These are phyloP conservation scores for Mola mola DNA, from an alignment of 2,113 vertebrate genomes.

Conservation along the genomic window DNA sequence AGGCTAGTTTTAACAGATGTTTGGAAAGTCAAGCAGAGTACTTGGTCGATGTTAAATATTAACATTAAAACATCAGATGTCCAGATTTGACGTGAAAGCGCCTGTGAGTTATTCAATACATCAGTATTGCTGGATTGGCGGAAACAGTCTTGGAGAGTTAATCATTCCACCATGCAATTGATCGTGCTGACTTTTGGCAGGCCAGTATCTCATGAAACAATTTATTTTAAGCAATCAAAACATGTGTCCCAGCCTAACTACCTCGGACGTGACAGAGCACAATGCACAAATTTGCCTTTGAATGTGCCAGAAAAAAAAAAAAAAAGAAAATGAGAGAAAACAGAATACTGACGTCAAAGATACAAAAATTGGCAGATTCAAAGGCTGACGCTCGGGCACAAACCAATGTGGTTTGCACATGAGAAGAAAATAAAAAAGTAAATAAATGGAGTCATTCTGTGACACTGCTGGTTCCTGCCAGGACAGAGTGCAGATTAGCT, in stretches of 20 bases:
- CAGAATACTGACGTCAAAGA: conserved; percentile 51
- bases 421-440: conserved; percentile 13
- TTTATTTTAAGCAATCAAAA: conserved; percentile 40
- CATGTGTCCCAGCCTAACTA: conserved; percentile 17
- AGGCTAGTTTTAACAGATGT: conserved; percentile 69
- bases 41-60: conserved; percentile 37
- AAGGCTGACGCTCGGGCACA: too few species aligned
- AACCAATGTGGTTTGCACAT: conserved; percentile 18
- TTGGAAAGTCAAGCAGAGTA: conserved; percentile 25
- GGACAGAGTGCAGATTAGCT: conserved; percentile 46
- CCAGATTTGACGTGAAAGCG: conserved; percentile 39
- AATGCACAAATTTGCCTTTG: conserved; percentile 32
- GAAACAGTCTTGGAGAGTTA: conserved; percentile 45
- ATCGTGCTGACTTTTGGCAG: conserved; percentile 33
- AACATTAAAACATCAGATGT: conserved; percentile 59
- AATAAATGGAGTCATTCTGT: conserved; percentile 24
- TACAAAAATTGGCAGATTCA: conserved; percentile 12
- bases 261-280: conserved; percentile 27
- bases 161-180: conserved; percentile 52
- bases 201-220: conserved; percentile 31
- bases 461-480: conserved; percentile 36
- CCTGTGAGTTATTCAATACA: conserved; percentile 36
- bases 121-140: conserved; percentile 27
- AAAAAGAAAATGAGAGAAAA: conserved; percentile 33
- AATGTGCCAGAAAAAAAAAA: conserved; percentile 29